These are phyloP conservation scores for Metopolophium dirhodum DNA, from an alignment of 1,140 invertebrate genomes.

Conservation along the genomic window DNA sequence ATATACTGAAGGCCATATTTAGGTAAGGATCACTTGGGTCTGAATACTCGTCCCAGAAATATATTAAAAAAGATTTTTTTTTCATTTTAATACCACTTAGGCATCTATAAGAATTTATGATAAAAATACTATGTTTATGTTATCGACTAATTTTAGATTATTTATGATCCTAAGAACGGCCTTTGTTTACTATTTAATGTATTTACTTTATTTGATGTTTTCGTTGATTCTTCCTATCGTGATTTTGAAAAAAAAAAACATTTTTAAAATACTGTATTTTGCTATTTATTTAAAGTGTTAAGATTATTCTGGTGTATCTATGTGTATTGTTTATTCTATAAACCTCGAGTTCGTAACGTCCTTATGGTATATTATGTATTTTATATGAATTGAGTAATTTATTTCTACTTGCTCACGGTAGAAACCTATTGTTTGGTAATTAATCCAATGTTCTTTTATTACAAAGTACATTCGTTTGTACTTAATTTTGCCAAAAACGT, in stretches of 20 bases:
- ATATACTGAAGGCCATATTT: neutral
- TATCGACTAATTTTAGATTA: neutral
- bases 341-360: neutral
- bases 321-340: neutral
- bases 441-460: slow-evolving; percentile 28
- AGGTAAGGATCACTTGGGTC: neutral
- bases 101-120: neutral
- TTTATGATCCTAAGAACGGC: neutral
- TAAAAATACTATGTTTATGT: neutral
- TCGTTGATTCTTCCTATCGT: neutral
- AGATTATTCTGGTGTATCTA: neutral
- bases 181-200: neutral
- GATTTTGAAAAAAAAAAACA: neutral
- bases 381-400: neutral
- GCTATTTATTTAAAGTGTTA: slow-evolving; percentile 18
- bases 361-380: neutral
- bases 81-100: neutral
- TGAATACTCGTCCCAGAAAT: neutral
- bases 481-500: slow-evolving; percentile 49
- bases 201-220: slow-evolving; percentile 13
- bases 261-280: neutral
- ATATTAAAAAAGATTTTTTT: neutral
- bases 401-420: neutral
- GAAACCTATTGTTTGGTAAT: neutral
- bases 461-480: neutral